These are phyloP conservation scores for Aplocera efformata DNA, from an alignment of 2,888 invertebrate genomes.

Conservation along the genomic window DNA sequence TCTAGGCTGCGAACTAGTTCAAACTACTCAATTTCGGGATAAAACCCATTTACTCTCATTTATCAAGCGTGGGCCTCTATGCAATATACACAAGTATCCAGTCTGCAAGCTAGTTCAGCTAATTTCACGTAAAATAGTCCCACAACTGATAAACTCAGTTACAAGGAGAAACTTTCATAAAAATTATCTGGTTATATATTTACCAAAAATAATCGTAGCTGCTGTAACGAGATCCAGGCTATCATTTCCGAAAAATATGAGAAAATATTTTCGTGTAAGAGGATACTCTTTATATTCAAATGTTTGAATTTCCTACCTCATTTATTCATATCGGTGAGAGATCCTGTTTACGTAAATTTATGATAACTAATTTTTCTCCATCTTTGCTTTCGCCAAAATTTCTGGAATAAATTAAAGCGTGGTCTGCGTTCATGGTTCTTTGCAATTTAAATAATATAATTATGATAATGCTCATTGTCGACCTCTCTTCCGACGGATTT, in stretches of 20 bases:
- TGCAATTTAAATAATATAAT: slow-evolving; percentile 27
- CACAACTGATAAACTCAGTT: too few relatives aligned
- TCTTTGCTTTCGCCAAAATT: slow-evolving; percentile 24
- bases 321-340: slow-evolving; percentile 36
- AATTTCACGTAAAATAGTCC: too few relatives aligned
- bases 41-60: too few relatives aligned
- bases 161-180: too few relatives aligned
- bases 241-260: slow-evolving; percentile 5
- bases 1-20: too few relatives aligned
- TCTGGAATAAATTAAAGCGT: slow-evolving; percentile 31
- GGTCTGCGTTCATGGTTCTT: slow-evolving; percentile 9
- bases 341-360: slow-evolving; percentile 42
- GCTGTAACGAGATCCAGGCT: too few relatives aligned
- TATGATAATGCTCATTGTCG: slow-evolving; percentile 25
- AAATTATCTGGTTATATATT: too few relatives aligned
- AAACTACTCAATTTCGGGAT: too few relatives aligned
- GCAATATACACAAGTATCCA: too few relatives aligned
- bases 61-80: too few relatives aligned
- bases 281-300: slow-evolving; percentile 20
- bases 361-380: slow-evolving; percentile 40
- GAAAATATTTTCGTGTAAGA: slow-evolving; percentile 10
- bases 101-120: too few relatives aligned
- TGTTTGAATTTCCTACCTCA: slow-evolving; percentile 24
- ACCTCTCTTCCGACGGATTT: slow-evolving; percentile 13
- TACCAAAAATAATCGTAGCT: too few relatives aligned